Evolutionary conservation across 2,113 vertebrate species (phyloP).

Genomic region (Antennarius striatus): DNA sequence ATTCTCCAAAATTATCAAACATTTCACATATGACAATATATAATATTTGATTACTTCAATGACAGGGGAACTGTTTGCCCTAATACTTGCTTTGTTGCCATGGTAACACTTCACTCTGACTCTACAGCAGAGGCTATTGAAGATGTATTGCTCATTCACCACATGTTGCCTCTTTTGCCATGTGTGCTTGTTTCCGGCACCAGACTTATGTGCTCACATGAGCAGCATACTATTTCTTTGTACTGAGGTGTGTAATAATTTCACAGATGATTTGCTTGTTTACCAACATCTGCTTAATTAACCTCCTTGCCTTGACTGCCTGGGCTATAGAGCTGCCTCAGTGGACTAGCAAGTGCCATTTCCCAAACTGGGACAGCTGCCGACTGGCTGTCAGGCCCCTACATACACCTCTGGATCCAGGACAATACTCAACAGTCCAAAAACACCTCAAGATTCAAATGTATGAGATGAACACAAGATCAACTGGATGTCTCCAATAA

Average conservation of each 20-base stretch:
- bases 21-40: conserved; percentile 22
- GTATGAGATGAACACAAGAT: conserved; percentile 51
- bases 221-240: conserved; percentile 29
- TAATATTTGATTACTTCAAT: conserved; percentile 31
- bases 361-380: conserved; percentile 53
- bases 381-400: conserved; percentile 70
- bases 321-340: conserved; percentile 44
- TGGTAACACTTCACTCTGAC: conserved; percentile 44
- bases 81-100: conserved; percentile 47
- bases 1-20: conserved; percentile 8
- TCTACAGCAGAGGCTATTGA: conserved; percentile 43
- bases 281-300: conserved; percentile 79
- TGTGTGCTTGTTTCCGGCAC: conserved; percentile 60
- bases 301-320: conserved; percentile 45
- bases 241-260: conserved; percentile 42
- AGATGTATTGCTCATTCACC: conserved; percentile 70
- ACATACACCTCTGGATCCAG: conserved; percentile 58
- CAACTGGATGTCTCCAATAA: conserved; percentile 63
- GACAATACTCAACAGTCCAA: conserved; percentile 67
- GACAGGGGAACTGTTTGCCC: conserved; percentile 29
- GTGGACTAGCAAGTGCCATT: conserved; percentile 28
- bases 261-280: conserved; percentile 69
- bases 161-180: conserved; percentile 74
- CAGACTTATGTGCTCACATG: conserved; percentile 37
- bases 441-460: conserved; percentile 64